Conservation (phyloP, 1,140 invertebrate species). For the Drosophila chauvacae region DNA sequence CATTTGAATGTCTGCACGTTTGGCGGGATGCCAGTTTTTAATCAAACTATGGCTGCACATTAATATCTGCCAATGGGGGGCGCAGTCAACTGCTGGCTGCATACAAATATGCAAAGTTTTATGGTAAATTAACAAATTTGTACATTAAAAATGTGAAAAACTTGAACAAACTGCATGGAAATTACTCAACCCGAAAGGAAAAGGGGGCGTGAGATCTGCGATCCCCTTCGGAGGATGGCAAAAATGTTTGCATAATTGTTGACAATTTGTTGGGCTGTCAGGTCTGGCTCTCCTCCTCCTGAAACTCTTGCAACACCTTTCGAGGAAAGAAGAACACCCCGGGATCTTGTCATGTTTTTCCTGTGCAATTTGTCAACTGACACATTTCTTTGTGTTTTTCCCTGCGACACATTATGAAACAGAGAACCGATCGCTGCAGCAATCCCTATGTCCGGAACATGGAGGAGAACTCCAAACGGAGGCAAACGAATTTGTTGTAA, state of each 20-base stretch:
- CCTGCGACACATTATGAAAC: conserved; percentile 68
- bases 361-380: conserved; percentile 84
- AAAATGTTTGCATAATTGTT: conserved; percentile 80
- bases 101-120: conserved; percentile 81
- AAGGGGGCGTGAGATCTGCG: conserved; percentile 4
- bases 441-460: conserved; percentile 8
- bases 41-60: conserved; percentile 80
- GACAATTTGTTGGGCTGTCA: conserved; percentile 76
- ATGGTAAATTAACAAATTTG: conserved; percentile 84
- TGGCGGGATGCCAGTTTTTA: conserved; percentile 75
- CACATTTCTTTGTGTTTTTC: conserved; percentile 60
- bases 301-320: conserved; percentile 77
- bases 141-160: conserved; percentile 82
- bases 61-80: conserved; percentile 76
- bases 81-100: conserved; percentile 30
- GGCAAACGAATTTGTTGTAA: conserved; percentile 74
- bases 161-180: conserved; percentile 82
- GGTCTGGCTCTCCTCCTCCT: not conserved
- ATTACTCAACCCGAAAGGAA: conserved; percentile 58
- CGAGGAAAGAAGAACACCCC: conserved; percentile 47
- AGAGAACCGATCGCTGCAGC: conserved; percentile 26
- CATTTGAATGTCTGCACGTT: conserved; percentile 61
- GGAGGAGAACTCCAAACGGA: conserved; percentile 12
- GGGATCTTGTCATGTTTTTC: conserved; percentile 81
- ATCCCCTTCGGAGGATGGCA: conserved; percentile 41